Evolutionary conservation across 2,113 vertebrate species (phyloP), one percentile per base, ranked within the genome.

Genomic region (Pseudorectes ferrugineus): DNA sequence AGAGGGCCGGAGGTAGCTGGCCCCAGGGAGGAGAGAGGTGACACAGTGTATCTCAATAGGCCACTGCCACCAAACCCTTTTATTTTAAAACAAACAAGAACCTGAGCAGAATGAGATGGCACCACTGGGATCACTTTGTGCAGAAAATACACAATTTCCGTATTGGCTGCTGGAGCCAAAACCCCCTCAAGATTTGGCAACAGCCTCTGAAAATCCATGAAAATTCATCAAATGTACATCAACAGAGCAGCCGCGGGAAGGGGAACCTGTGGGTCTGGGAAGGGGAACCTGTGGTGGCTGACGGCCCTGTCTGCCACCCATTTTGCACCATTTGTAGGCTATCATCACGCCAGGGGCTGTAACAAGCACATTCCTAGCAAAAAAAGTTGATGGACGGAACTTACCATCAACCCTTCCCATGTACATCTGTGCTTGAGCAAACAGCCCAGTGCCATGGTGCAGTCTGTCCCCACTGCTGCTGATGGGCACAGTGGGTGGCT

Each of bases 371-470:
- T 40, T 71, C 38, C 61, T 40, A 45, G 35, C 20, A 55, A 55
- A 66, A 67, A 55, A 14, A 33, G 13, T 5, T 40, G 68, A 57
- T 3, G n/a, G 42, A 61, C 20, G 14, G 24, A 52, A 46, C 8
- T 3, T 1, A n/a, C 26, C 29, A 75, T 8, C 57, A 51, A 7
- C 33, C 45, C 31, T 25, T 73, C 15, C 40, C 0, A 0, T 5
- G 38, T 3, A 45, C 31, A 62, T 5, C 40, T 1, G 0, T 2
- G 57, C 40, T 5, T 1, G 0, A 57, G 42, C 35, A 43, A 59
- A 43, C 54, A 70, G n/a, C 46, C 26, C 1, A 1, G 9, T 5
- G 72, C 22, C 61, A 33, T 12, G 0, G 0, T 1, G 4, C 3
- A 8, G 33, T 25, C 9, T n/a, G 9, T 35, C 65, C 58, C 33